phyloP scores from a whole-genome alignment of 1,140 invertebrate genomes.

The Polyergus mexicanus region DNA sequence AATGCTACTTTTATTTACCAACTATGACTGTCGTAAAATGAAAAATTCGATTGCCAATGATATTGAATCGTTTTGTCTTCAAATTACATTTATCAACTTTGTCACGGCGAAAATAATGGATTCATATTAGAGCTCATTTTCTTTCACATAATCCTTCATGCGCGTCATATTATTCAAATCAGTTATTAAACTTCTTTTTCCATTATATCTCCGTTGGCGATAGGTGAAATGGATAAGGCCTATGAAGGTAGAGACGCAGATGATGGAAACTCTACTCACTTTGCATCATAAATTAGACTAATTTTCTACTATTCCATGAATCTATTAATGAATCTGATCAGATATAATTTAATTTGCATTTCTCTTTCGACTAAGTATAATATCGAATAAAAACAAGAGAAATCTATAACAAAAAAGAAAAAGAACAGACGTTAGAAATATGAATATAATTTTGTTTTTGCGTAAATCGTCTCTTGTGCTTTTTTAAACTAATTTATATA shows the following conservation, averaged over 20 bases:
- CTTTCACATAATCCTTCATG: slow-evolving; percentile 48
- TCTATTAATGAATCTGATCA: background rate
- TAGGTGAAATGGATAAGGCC: slow-evolving; percentile 16
- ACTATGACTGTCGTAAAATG: slow-evolving; percentile 10
- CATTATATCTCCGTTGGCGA: slow-evolving; percentile 29
- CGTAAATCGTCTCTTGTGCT: background rate
- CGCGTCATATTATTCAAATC: slow-evolving; percentile 40
- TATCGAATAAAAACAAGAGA: background rate
- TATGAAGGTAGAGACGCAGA: slow-evolving; percentile 23
- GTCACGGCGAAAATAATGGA: slow-evolving; percentile 47
- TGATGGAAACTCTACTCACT: slow-evolving; percentile 15
- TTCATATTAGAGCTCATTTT: slow-evolving; percentile 47
- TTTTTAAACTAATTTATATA: background rate
- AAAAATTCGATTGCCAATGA: slow-evolving; percentile 20
- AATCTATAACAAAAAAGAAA: background rate
- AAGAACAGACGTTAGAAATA: background rate
- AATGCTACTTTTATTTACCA: slow-evolving; percentile 20
- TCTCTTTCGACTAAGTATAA: too few species aligned
- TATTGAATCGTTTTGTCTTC: slow-evolving; percentile 43
- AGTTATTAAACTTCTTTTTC: slow-evolving; percentile 51
- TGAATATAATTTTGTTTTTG: background rate
- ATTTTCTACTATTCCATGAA: background rate
- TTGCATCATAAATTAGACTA: background rate
- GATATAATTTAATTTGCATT: background rate
- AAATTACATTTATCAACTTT: slow-evolving; percentile 43